phyloP scores from a whole-genome alignment of 2,888 invertebrate species.

The Lasioglossum marginatum region DNA sequence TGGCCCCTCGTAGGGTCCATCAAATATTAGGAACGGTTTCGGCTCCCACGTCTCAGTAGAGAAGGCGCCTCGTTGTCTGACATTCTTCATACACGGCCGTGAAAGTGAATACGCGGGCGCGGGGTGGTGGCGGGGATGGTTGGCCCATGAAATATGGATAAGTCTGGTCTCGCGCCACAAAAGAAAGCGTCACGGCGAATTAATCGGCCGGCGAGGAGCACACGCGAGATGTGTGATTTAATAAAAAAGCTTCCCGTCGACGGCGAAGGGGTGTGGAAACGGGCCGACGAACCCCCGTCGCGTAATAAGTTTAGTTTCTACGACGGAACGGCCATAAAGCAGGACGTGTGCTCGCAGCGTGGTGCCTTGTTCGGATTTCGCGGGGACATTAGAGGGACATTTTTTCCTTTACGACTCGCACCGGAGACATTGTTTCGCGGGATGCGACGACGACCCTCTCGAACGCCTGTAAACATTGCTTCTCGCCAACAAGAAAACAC shows the following conservation, averaged over 20 bases:
- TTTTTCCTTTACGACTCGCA: slow-evolving; percentile 43
- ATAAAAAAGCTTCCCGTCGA: slow-evolving; percentile 79
- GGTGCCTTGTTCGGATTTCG: slow-evolving; percentile 71
- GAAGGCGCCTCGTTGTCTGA: slow-evolving; percentile 23
- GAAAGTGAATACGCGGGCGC: slow-evolving; percentile 59
- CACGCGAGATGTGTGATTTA: slow-evolving; percentile 81
- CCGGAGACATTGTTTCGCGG: slow-evolving; percentile 20
- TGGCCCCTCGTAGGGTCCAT: slow-evolving; percentile 12
- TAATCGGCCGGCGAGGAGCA: slow-evolving; percentile 79
- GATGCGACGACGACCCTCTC: neutral
- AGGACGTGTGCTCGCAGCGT: slow-evolving; percentile 74
- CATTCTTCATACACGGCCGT: slow-evolving; percentile 47
- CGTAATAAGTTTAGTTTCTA: slow-evolving; percentile 84
- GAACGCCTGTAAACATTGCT: neutral
- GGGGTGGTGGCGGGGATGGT: neutral
- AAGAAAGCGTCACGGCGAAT: slow-evolving; percentile 80
- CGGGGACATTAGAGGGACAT: slow-evolving; percentile 41
- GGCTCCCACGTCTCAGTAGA: neutral
- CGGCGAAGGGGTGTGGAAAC: slow-evolving; percentile 61
- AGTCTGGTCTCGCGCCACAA: slow-evolving; percentile 73
- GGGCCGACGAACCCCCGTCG: slow-evolving; percentile 68
- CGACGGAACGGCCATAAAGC: slow-evolving; percentile 82
- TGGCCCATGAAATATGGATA: slow-evolving; percentile 76
- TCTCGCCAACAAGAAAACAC: neutral
- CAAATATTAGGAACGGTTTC: slow-evolving; percentile 35